Percentiles rank a stretch among this genome's conserved stretches.
These are phyloP conservation scores for Ceraclea dissimilis DNA, from an alignment of 2,888 invertebrate species.

Conservation along the genomic window DNA sequence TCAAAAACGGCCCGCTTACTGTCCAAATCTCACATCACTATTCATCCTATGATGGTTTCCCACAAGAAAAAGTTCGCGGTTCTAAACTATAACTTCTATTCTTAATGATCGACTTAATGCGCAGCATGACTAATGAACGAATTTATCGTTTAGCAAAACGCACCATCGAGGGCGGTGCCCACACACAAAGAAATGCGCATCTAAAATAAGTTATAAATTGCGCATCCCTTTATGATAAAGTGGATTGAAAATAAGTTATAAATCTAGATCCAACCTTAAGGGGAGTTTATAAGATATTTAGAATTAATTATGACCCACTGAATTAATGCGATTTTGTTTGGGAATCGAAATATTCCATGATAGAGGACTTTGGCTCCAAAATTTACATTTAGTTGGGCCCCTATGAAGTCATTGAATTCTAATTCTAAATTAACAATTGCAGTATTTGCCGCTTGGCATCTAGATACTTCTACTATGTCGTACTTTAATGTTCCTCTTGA, in stretches of 20 bases:
- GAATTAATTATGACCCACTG: not conserved
- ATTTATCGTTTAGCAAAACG: not conserved
- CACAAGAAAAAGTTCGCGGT: not conserved
- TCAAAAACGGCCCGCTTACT: too few relatives aligned
- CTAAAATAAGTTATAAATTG: slow-evolving; percentile 5
- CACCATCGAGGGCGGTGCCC: slow-evolving; percentile 1
- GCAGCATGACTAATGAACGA: not conserved
- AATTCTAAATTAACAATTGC: too few relatives aligned
- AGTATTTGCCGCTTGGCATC: too few relatives aligned
- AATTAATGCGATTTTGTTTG: not conserved
- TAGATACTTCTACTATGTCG: too few relatives aligned
- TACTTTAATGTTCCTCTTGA: too few relatives aligned
- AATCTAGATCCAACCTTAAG: not conserved
- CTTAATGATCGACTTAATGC: not conserved
- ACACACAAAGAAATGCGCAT: not conserved
- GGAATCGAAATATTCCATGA: too few relatives aligned
- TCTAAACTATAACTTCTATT: not conserved
- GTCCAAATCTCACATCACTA: too few relatives aligned
- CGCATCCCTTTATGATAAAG: slow-evolving; percentile 3
- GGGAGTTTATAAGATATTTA: not conserved
- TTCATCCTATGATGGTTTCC: not conserved
- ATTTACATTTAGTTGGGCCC: too few relatives aligned
- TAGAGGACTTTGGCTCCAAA: too few relatives aligned
- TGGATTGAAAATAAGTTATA: not conserved
- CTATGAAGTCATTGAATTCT: too few relatives aligned